These are phyloP conservation scores for Psophia crepitans DNA, from an alignment of 2,113 vertebrate species.

Conservation along the genomic window DNA sequence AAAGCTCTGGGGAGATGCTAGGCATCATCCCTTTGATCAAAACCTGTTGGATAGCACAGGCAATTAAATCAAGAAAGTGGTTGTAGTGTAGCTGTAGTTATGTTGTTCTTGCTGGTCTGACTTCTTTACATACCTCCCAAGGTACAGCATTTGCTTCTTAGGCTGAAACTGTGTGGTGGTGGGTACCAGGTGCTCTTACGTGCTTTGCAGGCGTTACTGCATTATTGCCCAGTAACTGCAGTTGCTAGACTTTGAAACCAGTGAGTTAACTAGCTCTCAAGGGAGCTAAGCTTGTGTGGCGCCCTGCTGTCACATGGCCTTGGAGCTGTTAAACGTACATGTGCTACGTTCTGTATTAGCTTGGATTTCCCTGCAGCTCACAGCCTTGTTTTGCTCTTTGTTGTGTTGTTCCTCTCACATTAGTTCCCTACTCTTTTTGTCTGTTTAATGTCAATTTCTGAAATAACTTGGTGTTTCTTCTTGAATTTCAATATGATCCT, in stretches of 20 bases:
- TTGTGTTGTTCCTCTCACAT: not conserved
- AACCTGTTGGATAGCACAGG: not conserved
- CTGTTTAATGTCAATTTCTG: not conserved
- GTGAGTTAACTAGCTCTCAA: not conserved
- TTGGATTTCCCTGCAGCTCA: not conserved
- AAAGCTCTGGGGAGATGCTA: not conserved
- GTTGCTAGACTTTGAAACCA: constrained; percentile 6
- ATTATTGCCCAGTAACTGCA: not conserved
- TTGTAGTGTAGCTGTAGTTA: not conserved
- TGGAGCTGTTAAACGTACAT: not conserved
- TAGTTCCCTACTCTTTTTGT: not conserved
- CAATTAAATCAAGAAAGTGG: not conserved
- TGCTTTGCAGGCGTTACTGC: not conserved
- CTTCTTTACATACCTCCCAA: rapidly evolving
- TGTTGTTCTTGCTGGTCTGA: not conserved
- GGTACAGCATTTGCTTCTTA: not conserved
- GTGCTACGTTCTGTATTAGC: not conserved
- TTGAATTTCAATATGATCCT: not conserved
- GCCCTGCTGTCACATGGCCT: not conserved
- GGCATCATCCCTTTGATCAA: not conserved
- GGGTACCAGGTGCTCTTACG: not conserved
- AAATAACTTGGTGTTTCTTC: not conserved
- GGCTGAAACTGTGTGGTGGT: not conserved
- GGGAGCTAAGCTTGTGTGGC: not conserved
- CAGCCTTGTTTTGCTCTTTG: not conserved